Base-by-base conservation (phyloP, 2,888 invertebrate species). In the Brachypterus glaber region DNA sequence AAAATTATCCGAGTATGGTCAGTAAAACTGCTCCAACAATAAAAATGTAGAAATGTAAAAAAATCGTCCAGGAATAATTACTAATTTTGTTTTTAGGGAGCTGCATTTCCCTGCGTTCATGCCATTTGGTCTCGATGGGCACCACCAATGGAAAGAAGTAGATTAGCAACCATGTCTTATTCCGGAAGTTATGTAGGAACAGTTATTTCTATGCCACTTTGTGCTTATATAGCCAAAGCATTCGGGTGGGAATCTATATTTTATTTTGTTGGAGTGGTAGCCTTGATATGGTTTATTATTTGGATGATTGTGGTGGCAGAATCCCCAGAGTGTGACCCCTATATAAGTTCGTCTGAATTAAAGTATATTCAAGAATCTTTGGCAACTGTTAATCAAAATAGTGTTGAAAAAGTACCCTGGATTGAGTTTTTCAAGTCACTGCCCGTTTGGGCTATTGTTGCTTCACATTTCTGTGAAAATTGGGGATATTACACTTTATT, bases 401-500 rank as follows among this genome's bases (percentile, higher is more conserved):
- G 66, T 26, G 66, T 66, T 46, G 65, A 77, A 8, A 70, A 68
- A 7, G 80, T 83, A 60, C 89, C 89, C 0, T 89, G 89, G 89
- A 72, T n/a, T n/a, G 69, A 73, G 2, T 83, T 88, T 57, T 64
- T 87, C 33, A 75, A 71, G 0, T 87, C 87, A 0, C 68, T 72
- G 33, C 79, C 87, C 0, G 84, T 88, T 8, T 88, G 85, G 79
- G 84, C 87, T 0, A 84, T 88, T 26, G 74, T 83, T 1, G 73
- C 77, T 35, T 83, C 87, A 2, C 87, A 87, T 59, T 86, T 87
- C 64, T 80, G 84, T 14, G 86, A 88, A 60, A 87, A 87, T 63
- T 88, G 88, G 88, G 88, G 87, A 2, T 87, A 87, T 63, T 88
- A 88, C 54, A 88, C 87, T 0, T 66, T 88, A 45, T 71, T 88